A percentile compares a stretch with the other conserved stretches of the same genome.
phyloP scores from a whole-genome alignment of 2,113 vertebrate species.

The Apus apus region DNA sequence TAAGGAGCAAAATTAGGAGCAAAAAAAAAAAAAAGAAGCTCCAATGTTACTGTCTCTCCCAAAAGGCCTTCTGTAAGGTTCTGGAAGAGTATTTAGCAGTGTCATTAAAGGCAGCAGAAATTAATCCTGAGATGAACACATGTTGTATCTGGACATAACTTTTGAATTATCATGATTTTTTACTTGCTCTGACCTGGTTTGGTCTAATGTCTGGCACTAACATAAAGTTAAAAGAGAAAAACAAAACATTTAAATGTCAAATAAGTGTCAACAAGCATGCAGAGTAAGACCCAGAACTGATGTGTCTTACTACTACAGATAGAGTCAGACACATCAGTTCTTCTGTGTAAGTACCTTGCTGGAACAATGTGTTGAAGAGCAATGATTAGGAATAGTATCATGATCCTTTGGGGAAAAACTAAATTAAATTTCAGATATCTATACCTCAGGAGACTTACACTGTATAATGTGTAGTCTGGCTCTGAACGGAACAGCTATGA shows the following conservation, averaged over 20 bases:
- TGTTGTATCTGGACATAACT: background rate
- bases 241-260: background rate
- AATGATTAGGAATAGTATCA: background rate
- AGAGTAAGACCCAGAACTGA: background rate
- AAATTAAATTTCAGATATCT: background rate
- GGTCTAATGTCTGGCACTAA: background rate
- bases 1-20: background rate
- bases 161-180: background rate
- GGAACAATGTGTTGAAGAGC: background rate
- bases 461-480: background rate
- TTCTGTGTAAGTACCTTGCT: background rate
- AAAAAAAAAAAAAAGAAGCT: background rate
- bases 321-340: background rate
- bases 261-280: background rate
- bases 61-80: background rate
- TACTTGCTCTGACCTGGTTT: background rate
- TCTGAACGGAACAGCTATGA: background rate
- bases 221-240: background rate
- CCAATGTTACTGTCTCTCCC: background rate
- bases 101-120: background rate
- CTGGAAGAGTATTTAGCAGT: background rate
- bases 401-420: background rate
- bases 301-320: background rate
- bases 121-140: fast-evolving
- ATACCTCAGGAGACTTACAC: background rate